Evolutionary conservation across 2,888 invertebrate species (phyloP), one percentile per base, ranked within the genome.

Genomic region (Heterodera filipjevi): DNA sequence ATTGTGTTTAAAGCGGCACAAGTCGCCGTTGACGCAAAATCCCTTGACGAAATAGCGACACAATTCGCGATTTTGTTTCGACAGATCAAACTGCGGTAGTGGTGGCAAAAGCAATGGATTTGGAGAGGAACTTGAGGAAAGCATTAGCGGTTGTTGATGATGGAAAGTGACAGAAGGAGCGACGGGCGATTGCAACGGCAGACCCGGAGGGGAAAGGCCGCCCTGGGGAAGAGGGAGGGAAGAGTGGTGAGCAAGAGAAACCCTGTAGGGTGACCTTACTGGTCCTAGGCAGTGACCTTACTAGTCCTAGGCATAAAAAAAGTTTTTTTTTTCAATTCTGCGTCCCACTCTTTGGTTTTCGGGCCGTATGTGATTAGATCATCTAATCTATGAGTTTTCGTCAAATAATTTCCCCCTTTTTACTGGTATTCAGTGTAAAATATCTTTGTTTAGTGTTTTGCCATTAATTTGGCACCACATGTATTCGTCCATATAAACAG

Each of bases 31-130:
- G 14, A 44, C 30, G 30, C 75, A 75, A 64, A 59, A 66, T 3
- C 75, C 75, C 10, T 59, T 49, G 1, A 75, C 3, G 59, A 66
- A 75, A 16, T 64, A 75, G 30, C 75, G 53, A n/a, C 75, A 75
- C 44, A 75, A 8, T 30, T 75, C 64, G 46, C 5, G 75, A 33
- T 19, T 75, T 66, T 75, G 30, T 19, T 19, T n/a, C 59, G 27
- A 59, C 27, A 8, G 27, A n/a, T 59, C 27, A 27, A 59, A 59
- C n/a, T n/a, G 10, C 10, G 12, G 27, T 39, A 39, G 19, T 22
- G 75, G 64, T 33, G 75, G 75, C 32, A 33, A 27, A 75, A 49
- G 14, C 22, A 14, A 10, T 19, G 68, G 22, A 68, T 12, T 12
- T 10, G 68, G 33, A n/a, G 68, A 8, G 8, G 33, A 2, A 33